These are phyloP conservation scores for Halcyon leucocephala DNA, from an alignment of 2,797 vertebrate genomes.

Conservation along the genomic window DNA sequence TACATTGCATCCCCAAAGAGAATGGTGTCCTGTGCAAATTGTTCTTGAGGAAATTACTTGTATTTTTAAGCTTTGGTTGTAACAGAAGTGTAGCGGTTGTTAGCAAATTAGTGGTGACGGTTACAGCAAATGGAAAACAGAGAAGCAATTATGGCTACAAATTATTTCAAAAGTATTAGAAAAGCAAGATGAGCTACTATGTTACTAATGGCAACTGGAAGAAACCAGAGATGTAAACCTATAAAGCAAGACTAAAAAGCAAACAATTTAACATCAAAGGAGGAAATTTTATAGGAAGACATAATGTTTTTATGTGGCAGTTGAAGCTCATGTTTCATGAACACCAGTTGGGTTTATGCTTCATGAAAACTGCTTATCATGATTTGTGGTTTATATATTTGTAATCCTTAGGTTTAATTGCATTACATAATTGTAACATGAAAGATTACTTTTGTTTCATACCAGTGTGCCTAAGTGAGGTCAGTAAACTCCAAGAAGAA, in stretches of 20 bases:
- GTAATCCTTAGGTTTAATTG: slow-evolving; percentile 10
- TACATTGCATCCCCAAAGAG: background rate
- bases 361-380: background rate
- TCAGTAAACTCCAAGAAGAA: background rate
- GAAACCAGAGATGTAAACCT: background rate
- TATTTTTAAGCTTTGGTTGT: slow-evolving; percentile 23
- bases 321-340: background rate
- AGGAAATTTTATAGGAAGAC: background rate
- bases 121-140: slow-evolving; percentile 42
- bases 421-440: background rate
- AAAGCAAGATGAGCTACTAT: background rate
- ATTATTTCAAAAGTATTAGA: slow-evolving; percentile 51
- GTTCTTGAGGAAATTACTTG: slow-evolving; percentile 6
- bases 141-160: slow-evolving; percentile 3
- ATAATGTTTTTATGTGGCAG: background rate
- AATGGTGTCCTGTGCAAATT: slow-evolving; percentile 15
- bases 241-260: background rate
- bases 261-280: background rate
- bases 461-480: background rate
- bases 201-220: slow-evolving; percentile 6
- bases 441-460: background rate
- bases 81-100: background rate
- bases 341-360: background rate
- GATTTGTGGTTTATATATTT: slow-evolving; percentile 9
- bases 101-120: slow-evolving; percentile 41